phyloP scores from a whole-genome alignment of 2,888 invertebrate species.

The Heteromyza rotundicornis region DNA sequence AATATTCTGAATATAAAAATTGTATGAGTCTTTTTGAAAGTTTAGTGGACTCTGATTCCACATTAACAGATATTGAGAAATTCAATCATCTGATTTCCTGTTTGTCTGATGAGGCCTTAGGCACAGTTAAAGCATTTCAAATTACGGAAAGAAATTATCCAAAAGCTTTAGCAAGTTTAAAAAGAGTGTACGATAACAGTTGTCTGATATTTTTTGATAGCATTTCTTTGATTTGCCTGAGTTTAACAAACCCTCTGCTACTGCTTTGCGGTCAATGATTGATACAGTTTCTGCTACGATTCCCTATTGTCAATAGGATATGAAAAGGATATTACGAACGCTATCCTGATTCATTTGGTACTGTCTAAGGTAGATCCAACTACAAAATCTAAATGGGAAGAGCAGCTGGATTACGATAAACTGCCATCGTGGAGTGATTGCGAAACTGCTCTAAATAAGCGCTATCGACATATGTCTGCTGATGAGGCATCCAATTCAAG shows the following conservation, averaged over 20 bases:
- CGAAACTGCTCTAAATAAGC: too few species aligned
- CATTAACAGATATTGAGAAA: constrained; percentile 25
- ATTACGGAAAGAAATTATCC: constrained; percentile 26
- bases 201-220: constrained; percentile 31
- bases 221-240: constrained; percentile 29
- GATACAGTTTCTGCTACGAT: constrained; percentile 29
- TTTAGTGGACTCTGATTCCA: not conserved
- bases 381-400: constrained; percentile 22
- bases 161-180: constrained; percentile 23
- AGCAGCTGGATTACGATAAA: constrained; percentile 19
- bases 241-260: constrained; percentile 27
- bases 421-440: constrained; percentile 26
- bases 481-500: too few species aligned
- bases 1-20: constrained; percentile 5
- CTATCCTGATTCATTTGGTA: constrained; percentile 30
- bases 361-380: constrained; percentile 26
- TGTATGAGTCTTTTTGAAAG: not conserved
- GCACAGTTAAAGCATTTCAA: constrained; percentile 27
- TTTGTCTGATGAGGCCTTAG: constrained; percentile 28
- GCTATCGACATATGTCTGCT: too few species aligned
- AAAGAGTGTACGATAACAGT: constrained; percentile 27
- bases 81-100: constrained; percentile 27
- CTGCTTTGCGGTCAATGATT: constrained; percentile 29
- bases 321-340: constrained; percentile 29
- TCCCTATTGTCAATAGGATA: constrained; percentile 28